Percentiles rank a stretch among this genome's conserved stretches.
Evolutionary conservation across 2,888 invertebrate species (phyloP).

Genomic region (Campaea margaritaria): DNA sequence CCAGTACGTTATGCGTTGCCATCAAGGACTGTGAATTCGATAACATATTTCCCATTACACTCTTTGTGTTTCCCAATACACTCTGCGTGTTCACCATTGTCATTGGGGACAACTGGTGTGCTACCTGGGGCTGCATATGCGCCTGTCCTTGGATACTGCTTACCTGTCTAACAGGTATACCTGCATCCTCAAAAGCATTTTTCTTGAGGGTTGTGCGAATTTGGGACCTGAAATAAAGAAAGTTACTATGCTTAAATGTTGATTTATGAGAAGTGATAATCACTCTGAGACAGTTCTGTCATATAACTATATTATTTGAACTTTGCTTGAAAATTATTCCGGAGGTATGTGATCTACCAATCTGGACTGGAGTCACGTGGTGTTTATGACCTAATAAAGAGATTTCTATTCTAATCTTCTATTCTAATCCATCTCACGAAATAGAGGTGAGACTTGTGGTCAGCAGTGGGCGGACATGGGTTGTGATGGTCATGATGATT

Average conservation of each 20-base stretch:
- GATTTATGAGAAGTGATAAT: no score
- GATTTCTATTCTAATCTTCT: no score
- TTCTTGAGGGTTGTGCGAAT: conserved; percentile 94
- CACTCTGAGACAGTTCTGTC: no score
- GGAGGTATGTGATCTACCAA: no score
- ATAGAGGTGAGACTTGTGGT: no score
- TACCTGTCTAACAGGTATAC: conserved; percentile 89
- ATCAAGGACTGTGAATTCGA: conserved; percentile 29
- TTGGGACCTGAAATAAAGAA: conserved; percentile 89
- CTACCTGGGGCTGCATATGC: conserved; percentile 65
- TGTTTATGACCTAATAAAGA: no score
- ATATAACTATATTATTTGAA: no score
- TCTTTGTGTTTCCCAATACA: conserved; percentile 29
- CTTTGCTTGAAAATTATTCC: no score
- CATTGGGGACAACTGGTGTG: conserved; percentile 57
- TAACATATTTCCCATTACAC: conserved; percentile 48
- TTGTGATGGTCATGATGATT: no score
- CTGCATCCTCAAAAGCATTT: conserved; percentile 95
- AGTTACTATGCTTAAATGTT: background rate
- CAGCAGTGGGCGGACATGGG: no score
- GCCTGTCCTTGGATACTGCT: conserved; percentile 79
- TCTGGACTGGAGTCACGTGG: no score
- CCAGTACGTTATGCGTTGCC: conserved; percentile 59
- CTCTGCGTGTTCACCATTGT: conserved; percentile 67
- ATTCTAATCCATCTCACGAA: no score